A percentile compares a stretch with the other conserved stretches of the same genome.
These are phyloP conservation scores for Hofmannophila pseudospretella DNA, from an alignment of 2,888 invertebrate genomes.

Conservation along the genomic window DNA sequence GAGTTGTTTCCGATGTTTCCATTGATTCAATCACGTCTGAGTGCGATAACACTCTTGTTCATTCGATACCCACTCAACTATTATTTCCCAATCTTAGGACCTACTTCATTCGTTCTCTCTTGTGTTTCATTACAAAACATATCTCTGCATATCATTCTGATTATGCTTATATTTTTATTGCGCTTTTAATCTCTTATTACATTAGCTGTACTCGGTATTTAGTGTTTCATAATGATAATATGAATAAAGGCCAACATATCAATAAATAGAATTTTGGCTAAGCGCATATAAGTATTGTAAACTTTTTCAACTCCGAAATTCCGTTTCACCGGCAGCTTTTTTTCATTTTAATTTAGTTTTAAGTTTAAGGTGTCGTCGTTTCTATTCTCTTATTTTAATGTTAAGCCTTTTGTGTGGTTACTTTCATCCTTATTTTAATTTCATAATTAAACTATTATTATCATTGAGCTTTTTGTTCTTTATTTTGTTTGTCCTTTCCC, in stretches of 20 bases:
- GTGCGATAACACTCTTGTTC: conserved; percentile 6
- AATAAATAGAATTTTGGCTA: conserved; percentile 57
- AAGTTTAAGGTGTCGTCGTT: conserved; percentile 49
- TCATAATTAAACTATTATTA: conserved; percentile 76
- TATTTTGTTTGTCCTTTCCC: conserved; percentile 56
- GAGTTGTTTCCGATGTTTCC: conserved; percentile 54
- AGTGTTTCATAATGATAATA: conserved; percentile 40
- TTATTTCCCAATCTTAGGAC: conserved; percentile 8
- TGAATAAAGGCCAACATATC: conserved; percentile 66
- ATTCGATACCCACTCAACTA: conserved; percentile 5
- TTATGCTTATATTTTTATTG: conserved; percentile 53
- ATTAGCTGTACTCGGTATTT: conserved; percentile 51
- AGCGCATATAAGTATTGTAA: conserved; percentile 46
- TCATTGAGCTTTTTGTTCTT: conserved; percentile 69
- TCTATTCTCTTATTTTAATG: conserved; percentile 62
- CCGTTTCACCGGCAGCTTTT: conserved; percentile 24
- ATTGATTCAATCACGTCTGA: conserved; percentile 10
- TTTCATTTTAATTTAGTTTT: conserved; percentile 35
- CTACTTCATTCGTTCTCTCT: conserved; percentile 19
- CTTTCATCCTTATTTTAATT: conserved; percentile 76
- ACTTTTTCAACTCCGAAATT: conserved; percentile 23
- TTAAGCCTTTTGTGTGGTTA: conserved; percentile 76
- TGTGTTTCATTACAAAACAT: conserved; percentile 41
- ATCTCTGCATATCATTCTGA: conserved; percentile 63
- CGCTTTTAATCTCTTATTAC: conserved; percentile 53